Conservation (phyloP, 2,888 invertebrate species). For the Gryllus longicercus region DNA sequence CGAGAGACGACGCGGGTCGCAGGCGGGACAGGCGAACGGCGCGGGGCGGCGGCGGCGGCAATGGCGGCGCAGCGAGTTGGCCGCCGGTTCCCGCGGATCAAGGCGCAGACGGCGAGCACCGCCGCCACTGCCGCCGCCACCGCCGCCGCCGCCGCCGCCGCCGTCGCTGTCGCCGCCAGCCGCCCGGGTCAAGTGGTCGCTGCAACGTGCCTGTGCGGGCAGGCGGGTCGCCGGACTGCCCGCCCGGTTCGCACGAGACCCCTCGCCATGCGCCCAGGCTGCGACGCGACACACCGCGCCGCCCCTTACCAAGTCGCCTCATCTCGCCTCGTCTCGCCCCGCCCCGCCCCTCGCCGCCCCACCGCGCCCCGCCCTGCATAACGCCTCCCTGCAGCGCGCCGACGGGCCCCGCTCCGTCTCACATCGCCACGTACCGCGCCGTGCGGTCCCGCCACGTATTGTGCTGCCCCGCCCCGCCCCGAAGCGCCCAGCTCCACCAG, state of each 20-base stretch:
- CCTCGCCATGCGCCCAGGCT: not conserved
- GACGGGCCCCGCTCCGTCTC: not conserved
- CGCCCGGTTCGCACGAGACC: conserved; percentile 17
- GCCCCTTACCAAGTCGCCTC: not conserved
- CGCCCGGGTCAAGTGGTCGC: conserved; percentile 5
- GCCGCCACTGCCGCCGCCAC: not conserved
- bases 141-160: not conserved
- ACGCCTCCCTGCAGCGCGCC: no score
- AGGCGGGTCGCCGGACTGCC: not conserved
- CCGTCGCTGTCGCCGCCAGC: not conserved
- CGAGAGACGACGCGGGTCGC: no score
- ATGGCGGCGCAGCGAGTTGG: not conserved
- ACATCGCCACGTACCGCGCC: not conserved
- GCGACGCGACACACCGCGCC: not conserved
- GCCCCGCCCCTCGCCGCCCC: not conserved
- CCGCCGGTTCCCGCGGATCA: conserved; percentile 7
- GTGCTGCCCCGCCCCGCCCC: not conserved
- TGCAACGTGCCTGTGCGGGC: not conserved
- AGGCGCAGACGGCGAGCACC: not conserved
- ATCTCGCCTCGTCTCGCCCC: not conserved
- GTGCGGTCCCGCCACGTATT: not conserved
- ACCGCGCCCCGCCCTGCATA: no score
- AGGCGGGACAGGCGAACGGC: not conserved
- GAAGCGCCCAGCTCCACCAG: not conserved
- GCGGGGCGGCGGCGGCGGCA: not conserved